Evolutionary conservation across 1,140 invertebrate genomes (phyloP).

Genomic region (Drosophila burlai): DNA sequence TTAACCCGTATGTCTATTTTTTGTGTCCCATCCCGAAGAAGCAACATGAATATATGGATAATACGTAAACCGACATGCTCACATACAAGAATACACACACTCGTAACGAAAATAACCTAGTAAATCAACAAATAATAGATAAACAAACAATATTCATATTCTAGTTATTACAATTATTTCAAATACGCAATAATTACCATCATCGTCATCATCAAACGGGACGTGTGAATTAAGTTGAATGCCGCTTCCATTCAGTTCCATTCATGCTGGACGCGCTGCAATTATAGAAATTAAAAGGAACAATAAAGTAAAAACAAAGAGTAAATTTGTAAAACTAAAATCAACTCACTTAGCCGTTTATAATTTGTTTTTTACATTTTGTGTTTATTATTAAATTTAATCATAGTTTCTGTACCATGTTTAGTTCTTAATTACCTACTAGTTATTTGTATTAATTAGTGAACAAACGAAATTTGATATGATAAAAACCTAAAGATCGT

Average conservation of each 20-base stretch:
- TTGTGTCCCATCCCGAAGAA: conserved; percentile 10
- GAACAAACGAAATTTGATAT: conserved; percentile 74
- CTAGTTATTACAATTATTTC: conserved; percentile 30
- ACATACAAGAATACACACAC: conserved; percentile 8
- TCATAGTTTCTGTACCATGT: conserved; percentile 57
- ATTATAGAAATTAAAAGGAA: conserved; percentile 31
- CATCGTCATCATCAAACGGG: conserved; percentile 9
- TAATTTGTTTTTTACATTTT: conserved; percentile 32
- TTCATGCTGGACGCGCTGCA: conserved; percentile 27
- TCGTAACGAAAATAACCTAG: conserved; percentile 25
- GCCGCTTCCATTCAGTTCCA: conserved; percentile 11
- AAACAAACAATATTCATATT: conserved; percentile 33
- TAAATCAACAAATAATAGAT: conserved; percentile 18
- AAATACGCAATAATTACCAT: conserved; percentile 35
- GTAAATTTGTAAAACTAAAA: conserved; percentile 15
- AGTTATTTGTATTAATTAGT: conserved; percentile 65
- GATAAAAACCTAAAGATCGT: conserved; percentile 54
- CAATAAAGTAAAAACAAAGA: conserved; percentile 5
- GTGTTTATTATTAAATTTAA: conserved; percentile 48
- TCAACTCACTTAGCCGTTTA: conserved; percentile 41
- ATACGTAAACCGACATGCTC: not conserved
- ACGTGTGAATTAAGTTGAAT: conserved; percentile 25
- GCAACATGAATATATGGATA: conserved; percentile 3
- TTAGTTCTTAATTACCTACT: conserved; percentile 69
- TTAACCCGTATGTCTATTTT: not conserved